These are phyloP conservation scores for Neodontobutis hainanensis DNA, from an alignment of 2,113 vertebrate species.

Conservation along the genomic window DNA sequence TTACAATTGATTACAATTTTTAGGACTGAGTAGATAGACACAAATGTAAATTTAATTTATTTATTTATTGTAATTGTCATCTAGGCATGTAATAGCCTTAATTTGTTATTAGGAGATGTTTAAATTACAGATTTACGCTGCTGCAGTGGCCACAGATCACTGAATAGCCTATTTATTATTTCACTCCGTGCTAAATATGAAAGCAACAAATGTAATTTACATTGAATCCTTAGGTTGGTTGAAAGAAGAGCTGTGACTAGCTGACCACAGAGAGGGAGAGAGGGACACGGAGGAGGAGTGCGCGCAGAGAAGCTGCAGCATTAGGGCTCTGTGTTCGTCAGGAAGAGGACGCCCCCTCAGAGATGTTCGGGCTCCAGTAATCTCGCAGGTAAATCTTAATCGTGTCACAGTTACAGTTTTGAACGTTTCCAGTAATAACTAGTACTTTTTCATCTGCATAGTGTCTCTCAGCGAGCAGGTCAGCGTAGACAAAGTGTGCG, in stretches of 20 bases:
- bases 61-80: not conserved
- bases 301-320: constrained; percentile 45
- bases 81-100: not conserved
- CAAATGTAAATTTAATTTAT: not conserved
- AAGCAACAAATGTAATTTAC: constrained; percentile 7
- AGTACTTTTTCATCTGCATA: not conserved
- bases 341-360: constrained; percentile 13
- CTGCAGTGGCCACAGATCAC: not conserved
- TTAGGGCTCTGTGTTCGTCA: constrained; percentile 26
- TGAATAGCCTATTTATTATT: constrained; percentile 7
- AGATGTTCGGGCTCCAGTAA: constrained; percentile 13
- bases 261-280: constrained; percentile 11
- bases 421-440: not conserved
- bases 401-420: not conserved
- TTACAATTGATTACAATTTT: not conserved
- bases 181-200: not conserved
- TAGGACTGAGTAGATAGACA: not conserved
- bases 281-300: constrained; percentile 14
- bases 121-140: constrained; percentile 4
- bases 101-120: not conserved
- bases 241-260: not conserved
- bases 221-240: constrained; percentile 2
- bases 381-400: constrained; percentile 46
- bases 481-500: constrained; percentile 54
- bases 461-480: constrained; percentile 23